Percentiles rank a stretch among this genome's conserved stretches.
Conservation (phyloP, 2,888 invertebrate genomes). For the Amphipoea lucens region DNA sequence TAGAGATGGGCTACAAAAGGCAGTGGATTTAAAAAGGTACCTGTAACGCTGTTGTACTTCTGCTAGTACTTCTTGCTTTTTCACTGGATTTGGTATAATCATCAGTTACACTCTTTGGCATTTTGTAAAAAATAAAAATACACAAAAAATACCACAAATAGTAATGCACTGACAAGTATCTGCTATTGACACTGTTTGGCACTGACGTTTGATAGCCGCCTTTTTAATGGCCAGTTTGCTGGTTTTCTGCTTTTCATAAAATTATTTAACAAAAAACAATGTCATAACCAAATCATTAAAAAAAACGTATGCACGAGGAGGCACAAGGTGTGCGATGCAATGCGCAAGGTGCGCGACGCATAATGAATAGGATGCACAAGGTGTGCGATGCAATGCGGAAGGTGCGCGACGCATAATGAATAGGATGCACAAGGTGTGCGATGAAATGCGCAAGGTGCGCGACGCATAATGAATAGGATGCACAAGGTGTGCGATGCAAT, state of each 20-base stretch:
- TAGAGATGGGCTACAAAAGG: not conserved
- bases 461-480: too few species aligned
- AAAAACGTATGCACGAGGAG: not conserved
- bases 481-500: too few species aligned
- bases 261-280: not conserved
- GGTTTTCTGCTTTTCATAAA: not conserved
- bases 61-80: conserved; percentile 73
- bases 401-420: too few species aligned
- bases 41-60: conserved; percentile 63
- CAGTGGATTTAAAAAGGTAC: conserved; percentile 5
- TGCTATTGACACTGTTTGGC: conserved; percentile 6
- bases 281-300: not conserved
- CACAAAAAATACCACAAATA: conserved; percentile 14
- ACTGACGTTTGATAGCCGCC: not conserved
- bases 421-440: too few species aligned
- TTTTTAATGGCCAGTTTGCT: conserved; percentile 8
- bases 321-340: too few species aligned
- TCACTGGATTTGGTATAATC: conserved; percentile 74
- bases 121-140: conserved; percentile 52
- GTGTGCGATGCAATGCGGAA: too few species aligned
- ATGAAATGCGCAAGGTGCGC: too few species aligned
- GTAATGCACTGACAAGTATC: not conserved
- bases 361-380: too few species aligned
- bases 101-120: conserved; percentile 75
- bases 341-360: too few species aligned